Conservation (phyloP, 1,140 invertebrate genomes). For the Dreissena rostriformis region DNA sequence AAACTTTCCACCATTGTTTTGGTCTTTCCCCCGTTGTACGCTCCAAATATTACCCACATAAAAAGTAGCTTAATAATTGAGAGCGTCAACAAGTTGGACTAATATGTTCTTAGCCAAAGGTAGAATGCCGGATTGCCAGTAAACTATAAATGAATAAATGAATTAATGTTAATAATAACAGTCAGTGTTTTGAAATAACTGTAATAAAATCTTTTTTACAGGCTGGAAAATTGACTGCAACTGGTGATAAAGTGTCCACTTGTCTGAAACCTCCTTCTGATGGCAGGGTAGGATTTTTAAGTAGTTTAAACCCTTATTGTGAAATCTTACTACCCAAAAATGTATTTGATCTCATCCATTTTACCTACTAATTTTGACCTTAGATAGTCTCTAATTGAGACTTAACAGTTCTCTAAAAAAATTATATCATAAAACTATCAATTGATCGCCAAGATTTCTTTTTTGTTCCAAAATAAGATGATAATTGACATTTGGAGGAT, state of each 20-base stretch:
- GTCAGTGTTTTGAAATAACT: background rate
- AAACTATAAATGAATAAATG: background rate
- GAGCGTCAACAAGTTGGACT: background rate
- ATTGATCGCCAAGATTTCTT: too few relatives aligned
- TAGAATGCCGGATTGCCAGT: background rate
- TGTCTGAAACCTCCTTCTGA: conserved; percentile 73
- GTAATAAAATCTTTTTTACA: conserved; percentile 56
- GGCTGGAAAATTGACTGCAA: conserved; percentile 79
- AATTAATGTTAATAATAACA: background rate
- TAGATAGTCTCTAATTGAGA: background rate
- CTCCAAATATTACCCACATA: background rate
- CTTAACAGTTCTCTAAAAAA: background rate
- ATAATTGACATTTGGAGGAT: background rate
- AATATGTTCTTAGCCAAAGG: background rate
- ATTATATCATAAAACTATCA: too few relatives aligned
- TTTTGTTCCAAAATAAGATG: too few relatives aligned
- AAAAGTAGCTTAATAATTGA: background rate
- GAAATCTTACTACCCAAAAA: too few relatives aligned
- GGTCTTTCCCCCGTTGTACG: too few relatives aligned
- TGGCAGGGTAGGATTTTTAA: conserved; percentile 65
- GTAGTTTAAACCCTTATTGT: too few relatives aligned
- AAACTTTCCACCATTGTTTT: too few relatives aligned
- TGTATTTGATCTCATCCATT: background rate
- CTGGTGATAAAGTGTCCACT: conserved; percentile 74
- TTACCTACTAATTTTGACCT: background rate